Base-by-base conservation (phyloP, 2,797 vertebrate genomes). In the Perodicticus potto region DNA sequence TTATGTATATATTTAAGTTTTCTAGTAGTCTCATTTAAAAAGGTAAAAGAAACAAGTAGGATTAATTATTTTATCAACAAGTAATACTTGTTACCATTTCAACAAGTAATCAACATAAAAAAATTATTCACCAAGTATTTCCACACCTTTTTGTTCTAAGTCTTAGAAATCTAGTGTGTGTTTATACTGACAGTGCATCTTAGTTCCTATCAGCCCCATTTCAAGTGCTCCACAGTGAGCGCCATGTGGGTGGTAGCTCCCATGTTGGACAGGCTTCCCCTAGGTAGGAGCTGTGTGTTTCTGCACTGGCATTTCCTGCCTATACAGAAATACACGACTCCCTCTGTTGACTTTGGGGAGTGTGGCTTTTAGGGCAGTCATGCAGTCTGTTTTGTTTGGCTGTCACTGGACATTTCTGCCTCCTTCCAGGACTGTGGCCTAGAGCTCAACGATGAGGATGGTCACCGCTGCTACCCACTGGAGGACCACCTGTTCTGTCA, bases 391-490 rank as follows among this genome's bases (percentile, higher is more conserved):
- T 67, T n/a, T 23, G 8, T 40, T 27, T 53, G 27, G 3, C 27
- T 59, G 22, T 23, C 6, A 0, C 34, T 65, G 57, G 25, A 20
- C 23, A 12, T 70, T 10, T 83, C 0, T 0, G 78, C 43, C 27
- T 63, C 80, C 84, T 93, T 85, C 40, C 97, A 99, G 99, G 99
- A 99, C 97, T 99, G 99, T 93, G 98, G 99, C 65, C 99, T 99
- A 99, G 99, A 99, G 97, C 99, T 99, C 95, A 99, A 99, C 0
- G 99, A 99, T 0, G 99, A 99, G 94, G 99, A 99, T 0, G 99
- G 99, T 4, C 99, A 99, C 97, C 99, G 99, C 98, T 99, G 99
- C 98, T 99, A 99, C 98, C 99, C 99, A 0, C 98, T 99, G 95
- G 99, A 99, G 12, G 99, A 99, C 90, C 99, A 98, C 95, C 98